phyloP scores from a whole-genome alignment of 1,140 invertebrate genomes.

The Hycleus phaleratus region DNA sequence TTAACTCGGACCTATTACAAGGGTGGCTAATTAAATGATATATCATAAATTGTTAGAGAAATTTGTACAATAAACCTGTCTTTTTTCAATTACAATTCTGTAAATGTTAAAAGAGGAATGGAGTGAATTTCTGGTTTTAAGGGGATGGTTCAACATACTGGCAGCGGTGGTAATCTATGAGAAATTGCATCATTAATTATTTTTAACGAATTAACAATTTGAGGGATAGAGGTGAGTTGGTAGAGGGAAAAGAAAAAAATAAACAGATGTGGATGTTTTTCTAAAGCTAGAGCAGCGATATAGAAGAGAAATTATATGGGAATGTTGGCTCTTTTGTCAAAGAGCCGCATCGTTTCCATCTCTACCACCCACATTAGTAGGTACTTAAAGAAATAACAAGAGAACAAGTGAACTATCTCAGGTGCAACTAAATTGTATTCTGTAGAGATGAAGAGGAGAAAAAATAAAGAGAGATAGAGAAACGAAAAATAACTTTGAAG shows the following conservation, averaged over 20 bases:
- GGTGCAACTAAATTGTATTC: slow-evolving; percentile 23
- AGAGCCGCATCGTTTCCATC: background rate
- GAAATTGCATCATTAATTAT: slow-evolving; percentile 22
- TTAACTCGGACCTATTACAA: slow-evolving; percentile 30
- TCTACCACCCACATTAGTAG: slow-evolving; percentile 14
- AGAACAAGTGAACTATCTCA: slow-evolving; percentile 26
- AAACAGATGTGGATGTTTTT: too few species aligned
- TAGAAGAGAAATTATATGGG: background rate
- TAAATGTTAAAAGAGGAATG: background rate
- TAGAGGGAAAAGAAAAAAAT: too few species aligned
- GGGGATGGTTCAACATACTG: slow-evolving; percentile 6
- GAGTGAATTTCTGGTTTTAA: background rate
- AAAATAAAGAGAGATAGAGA: too few species aligned
- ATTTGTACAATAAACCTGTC: background rate
- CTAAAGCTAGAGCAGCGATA: background rate
- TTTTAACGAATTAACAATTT: slow-evolving; percentile 20
- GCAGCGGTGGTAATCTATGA: slow-evolving; percentile 14
- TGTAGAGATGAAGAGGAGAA: background rate
- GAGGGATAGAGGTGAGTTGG: too few species aligned
- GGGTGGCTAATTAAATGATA: slow-evolving; percentile 34
- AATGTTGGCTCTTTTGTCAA: background rate
- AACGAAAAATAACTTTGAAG: slow-evolving; percentile 16
- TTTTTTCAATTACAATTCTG: background rate
- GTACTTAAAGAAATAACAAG: slow-evolving; percentile 13
- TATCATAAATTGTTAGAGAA: slow-evolving; percentile 16